A percentile compares a stretch with the other conserved stretches of the same genome.
phyloP scores from a whole-genome alignment of 1,140 invertebrate species.

The Tetramorium parvispinum region DNA sequence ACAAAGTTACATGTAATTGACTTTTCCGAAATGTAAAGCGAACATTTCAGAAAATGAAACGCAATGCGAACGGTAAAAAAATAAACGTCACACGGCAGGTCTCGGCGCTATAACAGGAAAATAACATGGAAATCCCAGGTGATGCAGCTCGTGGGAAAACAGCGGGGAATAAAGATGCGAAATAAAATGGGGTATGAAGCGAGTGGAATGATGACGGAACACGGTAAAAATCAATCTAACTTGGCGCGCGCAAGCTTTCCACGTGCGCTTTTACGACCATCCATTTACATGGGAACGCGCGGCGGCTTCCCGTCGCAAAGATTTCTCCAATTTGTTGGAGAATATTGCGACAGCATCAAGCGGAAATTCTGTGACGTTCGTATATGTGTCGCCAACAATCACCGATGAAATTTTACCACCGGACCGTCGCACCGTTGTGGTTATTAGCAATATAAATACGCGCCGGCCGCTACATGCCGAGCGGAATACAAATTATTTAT shows the following conservation, averaged over 20 bases:
- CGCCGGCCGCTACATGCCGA: neutral
- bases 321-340: neutral
- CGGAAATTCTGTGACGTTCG: neutral
- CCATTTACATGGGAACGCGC: constrained; percentile 37
- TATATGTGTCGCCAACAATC: neutral
- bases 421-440: neutral
- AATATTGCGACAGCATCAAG: neutral
- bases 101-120: neutral
- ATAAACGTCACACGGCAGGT: neutral
- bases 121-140: neutral
- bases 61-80: neutral
- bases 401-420: constrained; percentile 15
- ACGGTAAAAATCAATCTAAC: constrained; percentile 46
- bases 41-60: neutral
- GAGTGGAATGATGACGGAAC: constrained; percentile 4
- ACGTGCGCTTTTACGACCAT: constrained; percentile 26
- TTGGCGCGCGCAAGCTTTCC: constrained; percentile 18
- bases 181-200: neutral
- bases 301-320: neutral
- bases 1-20: neutral
- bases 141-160: neutral
- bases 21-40: neutral
- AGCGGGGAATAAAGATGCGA: constrained; percentile 4
- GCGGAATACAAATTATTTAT: constrained; percentile 12
- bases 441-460: constrained; percentile 33